These are phyloP conservation scores for Dryoscopus gambensis DNA, from an alignment of 2,113 vertebrate genomes.

Conservation along the genomic window DNA sequence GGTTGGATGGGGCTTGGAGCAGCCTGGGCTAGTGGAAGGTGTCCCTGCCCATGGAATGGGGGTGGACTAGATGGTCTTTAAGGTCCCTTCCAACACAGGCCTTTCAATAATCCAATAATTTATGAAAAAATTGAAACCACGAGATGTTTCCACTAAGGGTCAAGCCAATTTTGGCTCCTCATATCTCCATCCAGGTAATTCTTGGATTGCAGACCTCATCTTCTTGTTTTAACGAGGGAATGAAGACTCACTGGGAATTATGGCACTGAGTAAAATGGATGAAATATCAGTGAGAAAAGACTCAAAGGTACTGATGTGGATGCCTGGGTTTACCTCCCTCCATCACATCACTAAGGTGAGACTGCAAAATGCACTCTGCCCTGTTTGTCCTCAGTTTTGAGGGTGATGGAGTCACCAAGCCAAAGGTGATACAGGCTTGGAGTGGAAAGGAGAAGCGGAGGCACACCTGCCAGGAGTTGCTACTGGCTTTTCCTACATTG, in stretches of 20 bases:
- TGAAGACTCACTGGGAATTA: not conserved
- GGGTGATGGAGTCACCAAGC: not conserved
- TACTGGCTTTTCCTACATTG: not conserved
- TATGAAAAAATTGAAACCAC: not conserved
- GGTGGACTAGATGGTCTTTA: not conserved
- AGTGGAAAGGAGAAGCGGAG: not conserved
- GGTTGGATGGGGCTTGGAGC: accelerated
- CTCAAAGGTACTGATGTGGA: not conserved
- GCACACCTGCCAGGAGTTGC: not conserved
- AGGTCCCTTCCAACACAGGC: not conserved
- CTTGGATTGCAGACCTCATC: not conserved
- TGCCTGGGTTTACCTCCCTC: not conserved
- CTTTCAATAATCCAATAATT: not conserved
- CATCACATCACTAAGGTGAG: not conserved
- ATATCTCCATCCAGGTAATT: not conserved
- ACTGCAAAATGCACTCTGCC: not conserved
- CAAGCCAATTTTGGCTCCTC: not conserved
- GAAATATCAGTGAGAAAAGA: not conserved
- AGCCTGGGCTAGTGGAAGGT: accelerated
- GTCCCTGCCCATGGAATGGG: no score
- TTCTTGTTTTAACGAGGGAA: not conserved
- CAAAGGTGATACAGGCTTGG: not conserved
- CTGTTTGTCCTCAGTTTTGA: not conserved
- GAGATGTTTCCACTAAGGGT: not conserved
- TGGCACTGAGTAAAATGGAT: accelerated